Percentiles rank a stretch among this genome's conserved stretches.
Conservation (phyloP, 2,888 invertebrate genomes). For the Pinctada fucata region DNA sequence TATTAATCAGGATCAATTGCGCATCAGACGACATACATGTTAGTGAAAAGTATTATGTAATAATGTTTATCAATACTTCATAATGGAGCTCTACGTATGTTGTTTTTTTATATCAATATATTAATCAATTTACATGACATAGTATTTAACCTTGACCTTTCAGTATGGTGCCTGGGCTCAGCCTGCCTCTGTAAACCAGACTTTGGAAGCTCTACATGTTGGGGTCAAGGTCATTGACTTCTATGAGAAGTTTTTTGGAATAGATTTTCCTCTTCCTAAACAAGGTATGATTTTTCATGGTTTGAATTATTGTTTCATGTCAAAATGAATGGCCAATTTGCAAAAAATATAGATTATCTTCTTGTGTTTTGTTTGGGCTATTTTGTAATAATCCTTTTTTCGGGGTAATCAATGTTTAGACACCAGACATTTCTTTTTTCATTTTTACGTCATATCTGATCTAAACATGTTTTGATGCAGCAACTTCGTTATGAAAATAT, state of each 20-base stretch:
- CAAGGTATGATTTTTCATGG: constrained; percentile 53
- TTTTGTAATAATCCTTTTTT: background rate
- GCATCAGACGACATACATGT: too few relatives aligned
- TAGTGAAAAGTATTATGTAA: background rate
- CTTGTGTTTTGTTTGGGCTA: too few relatives aligned
- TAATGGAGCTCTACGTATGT: background rate
- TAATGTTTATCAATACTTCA: background rate
- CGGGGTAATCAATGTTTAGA: too few relatives aligned
- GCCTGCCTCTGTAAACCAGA: constrained; percentile 81
- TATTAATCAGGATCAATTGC: too few relatives aligned
- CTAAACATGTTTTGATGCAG: too few relatives aligned
- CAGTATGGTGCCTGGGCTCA: constrained; percentile 70
- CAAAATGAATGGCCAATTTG: too few relatives aligned
- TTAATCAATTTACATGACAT: too few relatives aligned
- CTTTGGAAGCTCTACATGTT: constrained; percentile 85
- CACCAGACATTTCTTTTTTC: background rate
- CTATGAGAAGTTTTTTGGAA: constrained; percentile 60
- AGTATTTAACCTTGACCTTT: background rate
- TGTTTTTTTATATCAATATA: background rate
- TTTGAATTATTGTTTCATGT: too few relatives aligned
- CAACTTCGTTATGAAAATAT: too few relatives aligned
- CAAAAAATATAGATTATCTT: too few relatives aligned
- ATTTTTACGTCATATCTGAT: background rate
- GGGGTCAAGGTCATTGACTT: constrained; percentile 81
- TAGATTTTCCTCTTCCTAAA: constrained; percentile 68